Conservation (phyloP, 2,888 invertebrate species). For the Heliconius aoede region DNA sequence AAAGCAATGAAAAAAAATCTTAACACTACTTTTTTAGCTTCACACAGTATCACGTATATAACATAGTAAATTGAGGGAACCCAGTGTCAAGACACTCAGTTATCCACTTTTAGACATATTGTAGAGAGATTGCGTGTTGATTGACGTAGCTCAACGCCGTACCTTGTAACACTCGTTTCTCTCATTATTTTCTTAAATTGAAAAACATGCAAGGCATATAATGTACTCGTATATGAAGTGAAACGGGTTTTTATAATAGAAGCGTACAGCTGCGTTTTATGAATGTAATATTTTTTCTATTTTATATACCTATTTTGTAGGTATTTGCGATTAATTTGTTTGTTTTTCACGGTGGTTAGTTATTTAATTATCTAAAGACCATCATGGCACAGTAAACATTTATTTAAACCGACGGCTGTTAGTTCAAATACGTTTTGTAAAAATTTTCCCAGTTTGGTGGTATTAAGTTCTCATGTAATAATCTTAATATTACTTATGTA, state of each 20-base stretch:
- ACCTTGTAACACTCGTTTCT: not conserved
- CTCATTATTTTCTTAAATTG: too few relatives aligned
- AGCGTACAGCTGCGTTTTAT: slow-evolving; percentile 9
- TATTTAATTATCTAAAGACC: not conserved
- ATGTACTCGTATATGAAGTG: not conserved
- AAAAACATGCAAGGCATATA: not conserved
- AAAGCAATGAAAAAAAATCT: not conserved
- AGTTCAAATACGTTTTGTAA: not conserved
- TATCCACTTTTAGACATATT: too few relatives aligned
- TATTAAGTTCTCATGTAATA: too few relatives aligned
- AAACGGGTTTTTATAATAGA: not conserved
- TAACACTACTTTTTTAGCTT: too few relatives aligned
- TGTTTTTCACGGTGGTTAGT: not conserved
- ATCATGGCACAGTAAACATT: not conserved
- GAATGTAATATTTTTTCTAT: not conserved
- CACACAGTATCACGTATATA: too few relatives aligned
- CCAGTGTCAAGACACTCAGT: not conserved
- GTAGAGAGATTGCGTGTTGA: too few relatives aligned
- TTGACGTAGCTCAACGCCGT: not conserved
- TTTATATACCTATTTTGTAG: not conserved
- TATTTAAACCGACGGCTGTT: not conserved
- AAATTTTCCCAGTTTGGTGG: accelerated
- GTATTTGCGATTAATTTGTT: slow-evolving; percentile 7
- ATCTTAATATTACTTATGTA: too few relatives aligned
- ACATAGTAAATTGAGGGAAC: too few relatives aligned